Conservation (phyloP, 2,797 vertebrate species). For the Melanitta fusca region DNA sequence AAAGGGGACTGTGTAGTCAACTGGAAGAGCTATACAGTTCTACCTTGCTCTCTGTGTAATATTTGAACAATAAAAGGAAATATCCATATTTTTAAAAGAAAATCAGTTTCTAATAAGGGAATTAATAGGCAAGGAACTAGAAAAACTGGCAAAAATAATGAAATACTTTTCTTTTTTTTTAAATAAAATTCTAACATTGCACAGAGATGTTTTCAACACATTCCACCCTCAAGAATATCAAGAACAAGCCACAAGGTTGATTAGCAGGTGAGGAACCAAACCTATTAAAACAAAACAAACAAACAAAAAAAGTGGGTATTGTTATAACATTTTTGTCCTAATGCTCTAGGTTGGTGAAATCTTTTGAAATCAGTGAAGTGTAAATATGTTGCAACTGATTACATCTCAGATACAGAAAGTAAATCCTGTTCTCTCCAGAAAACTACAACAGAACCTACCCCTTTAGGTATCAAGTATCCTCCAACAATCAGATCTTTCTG, state of each 20-base stretch:
- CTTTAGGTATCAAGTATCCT: slow-evolving; percentile 93
- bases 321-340: neutral
- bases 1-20: neutral
- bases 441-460: slow-evolving; percentile 80
- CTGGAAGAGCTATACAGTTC: neutral
- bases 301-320: neutral
- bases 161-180: neutral
- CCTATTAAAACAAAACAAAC: neutral
- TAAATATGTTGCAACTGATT: neutral
- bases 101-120: neutral
- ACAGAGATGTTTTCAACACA: neutral
- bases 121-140: neutral
- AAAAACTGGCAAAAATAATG: neutral
- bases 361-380: neutral
- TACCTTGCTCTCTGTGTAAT: neutral
- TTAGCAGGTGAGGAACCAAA: neutral
- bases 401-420: neutral
- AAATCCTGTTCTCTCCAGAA: neutral
- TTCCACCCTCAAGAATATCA: neutral
- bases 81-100: neutral
- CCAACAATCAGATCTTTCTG: slow-evolving; percentile 91
- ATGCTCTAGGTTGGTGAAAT: neutral
- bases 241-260: neutral
- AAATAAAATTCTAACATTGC: neutral
- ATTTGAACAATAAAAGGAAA: neutral